Percentiles rank a stretch among this genome's conserved stretches.
These are phyloP conservation scores for Liodrosophila aerea DNA, from an alignment of 2,888 invertebrate genomes.

Conservation along the genomic window DNA sequence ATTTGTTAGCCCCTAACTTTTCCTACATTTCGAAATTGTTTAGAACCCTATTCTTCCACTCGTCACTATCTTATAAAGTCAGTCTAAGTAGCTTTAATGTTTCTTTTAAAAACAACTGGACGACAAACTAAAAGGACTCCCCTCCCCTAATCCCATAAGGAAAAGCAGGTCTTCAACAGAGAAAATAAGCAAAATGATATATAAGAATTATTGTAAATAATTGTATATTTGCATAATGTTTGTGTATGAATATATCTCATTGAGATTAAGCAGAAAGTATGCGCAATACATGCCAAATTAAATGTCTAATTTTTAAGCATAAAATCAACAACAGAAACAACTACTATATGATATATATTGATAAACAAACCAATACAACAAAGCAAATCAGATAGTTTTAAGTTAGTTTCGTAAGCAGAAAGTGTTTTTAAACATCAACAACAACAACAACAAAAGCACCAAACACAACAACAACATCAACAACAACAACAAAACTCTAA, in stretches of 20 bases:
- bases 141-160: neutral
- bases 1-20: slow-evolving; percentile 8
- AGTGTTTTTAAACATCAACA: slow-evolving; percentile 43
- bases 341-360: slow-evolving; percentile 53
- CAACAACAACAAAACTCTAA: slow-evolving; percentile 34
- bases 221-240: slow-evolving; percentile 49
- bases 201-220: slow-evolving; percentile 42
- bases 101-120: slow-evolving; percentile 27
- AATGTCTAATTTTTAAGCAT: slow-evolving; percentile 68
- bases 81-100: slow-evolving; percentile 33
- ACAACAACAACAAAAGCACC: slow-evolving; percentile 20
- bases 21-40: slow-evolving; percentile 30
- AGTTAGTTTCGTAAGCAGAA: slow-evolving; percentile 57
- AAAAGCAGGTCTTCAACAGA: slow-evolving; percentile 29
- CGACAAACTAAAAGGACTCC: neutral
- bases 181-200: slow-evolving; percentile 19
- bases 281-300: slow-evolving; percentile 76
- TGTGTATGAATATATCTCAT: slow-evolving; percentile 43
- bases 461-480: slow-evolving; percentile 18
- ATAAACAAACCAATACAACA: slow-evolving; percentile 42
- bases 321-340: slow-evolving; percentile 42
- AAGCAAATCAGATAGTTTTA: slow-evolving; percentile 50
- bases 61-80: slow-evolving; percentile 22
- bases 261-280: slow-evolving; percentile 50
- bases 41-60: slow-evolving; percentile 17